These are phyloP conservation scores for Eubucco bourcierii DNA, from an alignment of 2,113 vertebrate species.

Conservation along the genomic window DNA sequence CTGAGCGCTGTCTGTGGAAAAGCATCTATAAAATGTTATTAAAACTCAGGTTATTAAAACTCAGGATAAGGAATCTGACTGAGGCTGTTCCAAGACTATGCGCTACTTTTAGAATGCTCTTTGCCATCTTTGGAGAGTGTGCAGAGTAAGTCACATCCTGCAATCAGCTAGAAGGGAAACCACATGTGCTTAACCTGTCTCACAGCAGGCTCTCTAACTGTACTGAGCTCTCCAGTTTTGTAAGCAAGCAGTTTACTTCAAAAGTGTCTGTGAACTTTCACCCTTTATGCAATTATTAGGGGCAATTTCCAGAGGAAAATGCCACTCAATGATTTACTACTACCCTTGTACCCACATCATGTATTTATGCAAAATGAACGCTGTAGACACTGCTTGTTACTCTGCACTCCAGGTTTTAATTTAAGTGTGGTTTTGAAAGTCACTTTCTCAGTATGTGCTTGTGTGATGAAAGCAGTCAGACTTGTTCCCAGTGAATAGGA, in stretches of 20 bases:
- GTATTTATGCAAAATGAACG: not conserved
- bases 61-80: not conserved
- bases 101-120: not conserved
- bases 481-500: not conserved
- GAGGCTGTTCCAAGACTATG: not conserved
- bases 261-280: not conserved
- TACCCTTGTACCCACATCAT: not conserved
- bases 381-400: not conserved
- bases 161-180: not conserved
- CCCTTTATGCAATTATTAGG: not conserved
- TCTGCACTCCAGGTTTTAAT: not conserved
- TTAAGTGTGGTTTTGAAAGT: slow-evolving; percentile 14
- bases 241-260: not conserved
- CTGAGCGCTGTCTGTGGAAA: not conserved
- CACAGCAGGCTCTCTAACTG: not conserved
- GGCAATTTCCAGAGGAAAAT: slow-evolving; percentile 21
- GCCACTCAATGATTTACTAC: not conserved
- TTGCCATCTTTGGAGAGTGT: not conserved
- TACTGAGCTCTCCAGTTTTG: not conserved
- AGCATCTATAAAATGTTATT: not conserved
- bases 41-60: not conserved
- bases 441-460: not conserved
- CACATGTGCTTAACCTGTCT: not conserved
- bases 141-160: not conserved
- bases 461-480: not conserved